phyloP scores from a whole-genome alignment of 2,888 invertebrate species.

The Oscheius myriophilus region DNA sequence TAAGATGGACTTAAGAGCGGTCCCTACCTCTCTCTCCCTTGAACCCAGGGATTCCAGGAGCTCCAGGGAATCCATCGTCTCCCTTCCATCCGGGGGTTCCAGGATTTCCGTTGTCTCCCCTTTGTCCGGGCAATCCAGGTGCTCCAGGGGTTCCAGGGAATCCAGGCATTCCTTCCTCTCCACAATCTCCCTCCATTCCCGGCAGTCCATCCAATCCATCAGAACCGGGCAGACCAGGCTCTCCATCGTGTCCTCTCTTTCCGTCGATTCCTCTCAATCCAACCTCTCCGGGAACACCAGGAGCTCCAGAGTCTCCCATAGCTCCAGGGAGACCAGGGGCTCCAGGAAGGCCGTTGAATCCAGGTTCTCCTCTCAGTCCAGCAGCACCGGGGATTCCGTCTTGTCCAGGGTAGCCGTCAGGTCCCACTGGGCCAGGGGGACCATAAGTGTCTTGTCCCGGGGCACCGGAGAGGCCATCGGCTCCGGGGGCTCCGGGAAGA shows the following conservation, averaged over 20 bases:
- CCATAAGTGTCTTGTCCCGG: slow-evolving; percentile 69
- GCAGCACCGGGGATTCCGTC: slow-evolving; percentile 63
- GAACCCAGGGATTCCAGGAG: slow-evolving; percentile 73
- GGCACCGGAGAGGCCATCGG: slow-evolving; percentile 55
- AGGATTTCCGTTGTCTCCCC: slow-evolving; percentile 47
- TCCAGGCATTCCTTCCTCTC: slow-evolving; percentile 73
- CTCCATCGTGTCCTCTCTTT: slow-evolving; percentile 60
- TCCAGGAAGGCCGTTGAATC: slow-evolving; percentile 65
- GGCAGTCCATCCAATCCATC: slow-evolving; percentile 72
- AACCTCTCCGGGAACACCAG: slow-evolving; percentile 63
- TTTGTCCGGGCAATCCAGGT: slow-evolving; percentile 54
- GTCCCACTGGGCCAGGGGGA: slow-evolving; percentile 56
- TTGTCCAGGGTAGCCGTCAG: slow-evolving; percentile 54
- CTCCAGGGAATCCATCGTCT: slow-evolving; percentile 74
- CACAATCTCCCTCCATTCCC: slow-evolving; percentile 55
- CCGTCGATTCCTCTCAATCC: slow-evolving; percentile 62
- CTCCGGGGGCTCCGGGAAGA: slow-evolving; percentile 68
- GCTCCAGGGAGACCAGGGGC: slow-evolving; percentile 48
- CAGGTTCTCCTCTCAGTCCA: slow-evolving; percentile 63
- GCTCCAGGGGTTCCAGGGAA: slow-evolving; percentile 56
- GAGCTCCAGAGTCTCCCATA: slow-evolving; percentile 63
- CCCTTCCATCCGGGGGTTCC: slow-evolving; percentile 74
- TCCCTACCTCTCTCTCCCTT: slow-evolving; percentile 74
- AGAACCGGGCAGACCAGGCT: slow-evolving; percentile 60
- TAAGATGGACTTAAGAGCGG: neutral